phyloP scores from a whole-genome alignment of 2,888 invertebrate species.

The Himalopsyche anomala region DNA sequence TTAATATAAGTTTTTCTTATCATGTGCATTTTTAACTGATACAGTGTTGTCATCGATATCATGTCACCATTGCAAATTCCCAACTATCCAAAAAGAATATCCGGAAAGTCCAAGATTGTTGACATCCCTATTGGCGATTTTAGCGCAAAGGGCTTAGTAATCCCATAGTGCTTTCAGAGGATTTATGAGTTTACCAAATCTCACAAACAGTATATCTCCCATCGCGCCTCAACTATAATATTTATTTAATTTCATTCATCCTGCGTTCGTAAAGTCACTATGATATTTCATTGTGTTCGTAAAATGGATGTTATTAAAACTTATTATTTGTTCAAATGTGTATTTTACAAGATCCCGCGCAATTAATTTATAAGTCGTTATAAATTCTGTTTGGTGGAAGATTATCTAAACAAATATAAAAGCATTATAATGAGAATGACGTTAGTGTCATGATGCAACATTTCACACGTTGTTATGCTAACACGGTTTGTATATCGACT shows the following conservation, averaged over 20 bases:
- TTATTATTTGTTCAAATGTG: background rate
- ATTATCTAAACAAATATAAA: background rate
- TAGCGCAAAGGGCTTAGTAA: background rate
- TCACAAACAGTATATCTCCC: background rate
- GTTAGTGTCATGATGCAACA: background rate
- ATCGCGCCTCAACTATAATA: background rate
- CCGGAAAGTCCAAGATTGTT: too few species aligned
- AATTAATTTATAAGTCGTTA: background rate
- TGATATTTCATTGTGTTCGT: background rate
- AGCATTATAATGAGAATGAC: background rate
- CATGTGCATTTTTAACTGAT: too few species aligned
- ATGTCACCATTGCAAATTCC: too few species aligned
- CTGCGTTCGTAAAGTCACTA: background rate
- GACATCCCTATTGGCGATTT: background rate
- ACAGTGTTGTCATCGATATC: too few species aligned
- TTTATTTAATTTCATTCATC: background rate
- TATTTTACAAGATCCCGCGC: background rate
- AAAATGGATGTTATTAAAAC: background rate
- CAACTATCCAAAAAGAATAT: too few species aligned
- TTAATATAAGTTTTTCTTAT: too few species aligned
- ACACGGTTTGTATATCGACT: too few species aligned
- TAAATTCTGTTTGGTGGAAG: background rate
- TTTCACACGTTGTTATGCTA: too few species aligned
- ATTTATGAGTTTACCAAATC: constrained; percentile 19
- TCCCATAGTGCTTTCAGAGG: background rate